Conservation (phyloP, 2,113 vertebrate species). For the Lophura nycthemera region DNA sequence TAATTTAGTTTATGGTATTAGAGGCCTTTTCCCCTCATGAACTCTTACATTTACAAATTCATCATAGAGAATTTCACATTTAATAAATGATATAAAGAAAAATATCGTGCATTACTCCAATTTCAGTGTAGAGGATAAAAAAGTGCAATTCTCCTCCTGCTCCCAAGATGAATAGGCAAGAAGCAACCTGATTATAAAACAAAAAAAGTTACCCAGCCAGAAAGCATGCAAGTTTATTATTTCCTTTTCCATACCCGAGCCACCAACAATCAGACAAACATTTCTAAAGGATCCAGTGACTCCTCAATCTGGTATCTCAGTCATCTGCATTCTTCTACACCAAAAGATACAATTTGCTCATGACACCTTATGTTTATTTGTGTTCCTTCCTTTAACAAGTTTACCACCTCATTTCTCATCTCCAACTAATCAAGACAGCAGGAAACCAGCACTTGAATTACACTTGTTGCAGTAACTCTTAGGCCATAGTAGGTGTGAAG, state of each 20-base stretch:
- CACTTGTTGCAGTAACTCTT: background rate
- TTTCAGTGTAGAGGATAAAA: background rate
- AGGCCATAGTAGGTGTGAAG: background rate
- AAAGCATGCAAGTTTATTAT: background rate
- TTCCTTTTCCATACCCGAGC: background rate
- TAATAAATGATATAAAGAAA: background rate
- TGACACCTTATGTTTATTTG: background rate
- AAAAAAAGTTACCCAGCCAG: background rate
- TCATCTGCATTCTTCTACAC: background rate
- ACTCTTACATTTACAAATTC: background rate
- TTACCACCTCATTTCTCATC: background rate
- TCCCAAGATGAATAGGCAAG: background rate
- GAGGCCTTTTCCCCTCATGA: background rate
- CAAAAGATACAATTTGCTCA: background rate
- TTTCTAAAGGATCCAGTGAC: background rate
- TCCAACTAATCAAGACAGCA: background rate
- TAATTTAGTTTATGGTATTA: background rate
- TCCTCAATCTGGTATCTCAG: background rate
- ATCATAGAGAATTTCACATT: background rate
- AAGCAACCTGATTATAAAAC: background rate
- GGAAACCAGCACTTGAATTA: background rate
- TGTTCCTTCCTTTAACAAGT: background rate
- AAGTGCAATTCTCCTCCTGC: background rate
- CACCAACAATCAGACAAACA: background rate
- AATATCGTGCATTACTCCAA: background rate